Percentiles rank a stretch among this genome's conserved stretches.
These are phyloP conservation scores for Perizoma affinitatum DNA, from an alignment of 2,888 invertebrate genomes.

Conservation along the genomic window DNA sequence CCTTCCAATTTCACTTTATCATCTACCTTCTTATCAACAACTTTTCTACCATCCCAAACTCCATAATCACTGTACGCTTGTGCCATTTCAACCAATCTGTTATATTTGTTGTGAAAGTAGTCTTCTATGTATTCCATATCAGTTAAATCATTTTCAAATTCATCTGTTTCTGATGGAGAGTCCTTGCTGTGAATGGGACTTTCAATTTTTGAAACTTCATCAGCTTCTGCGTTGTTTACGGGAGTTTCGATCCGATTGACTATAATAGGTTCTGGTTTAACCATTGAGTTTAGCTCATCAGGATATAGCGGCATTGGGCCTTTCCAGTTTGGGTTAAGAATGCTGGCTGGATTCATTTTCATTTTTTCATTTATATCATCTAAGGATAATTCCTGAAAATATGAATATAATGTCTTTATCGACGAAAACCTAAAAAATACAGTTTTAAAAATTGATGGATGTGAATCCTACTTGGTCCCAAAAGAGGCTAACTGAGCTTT, in stretches of 20 bases:
- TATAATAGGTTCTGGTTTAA: slow-evolving; percentile 47
- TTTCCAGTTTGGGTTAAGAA: slow-evolving; percentile 67
- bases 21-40: slow-evolving; percentile 43
- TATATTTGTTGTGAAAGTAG: slow-evolving; percentile 57
- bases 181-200: slow-evolving; percentile 24
- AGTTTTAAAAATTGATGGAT: no score
- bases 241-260: slow-evolving; percentile 17
- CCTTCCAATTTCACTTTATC: slow-evolving; percentile 36
- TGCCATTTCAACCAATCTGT: slow-evolving; percentile 58
- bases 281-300: slow-evolving; percentile 62
- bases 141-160: slow-evolving; percentile 40
- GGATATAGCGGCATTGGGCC: slow-evolving; percentile 66
- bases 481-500: no score
- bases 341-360: slow-evolving; percentile 33
- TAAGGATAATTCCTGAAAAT: neutral
- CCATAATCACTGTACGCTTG: slow-evolving; percentile 79
- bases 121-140: slow-evolving; percentile 67
- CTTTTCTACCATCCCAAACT: slow-evolving; percentile 61
- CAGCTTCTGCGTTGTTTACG: slow-evolving; percentile 33
- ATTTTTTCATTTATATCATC: neutral
- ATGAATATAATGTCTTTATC: neutral
- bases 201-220: slow-evolving; percentile 49
- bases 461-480: no score
- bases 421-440: no score
- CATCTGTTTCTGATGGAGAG: slow-evolving; percentile 34